These are phyloP conservation scores for Eublepharis macularius DNA, from an alignment of 2,113 vertebrate genomes.

Conservation along the genomic window DNA sequence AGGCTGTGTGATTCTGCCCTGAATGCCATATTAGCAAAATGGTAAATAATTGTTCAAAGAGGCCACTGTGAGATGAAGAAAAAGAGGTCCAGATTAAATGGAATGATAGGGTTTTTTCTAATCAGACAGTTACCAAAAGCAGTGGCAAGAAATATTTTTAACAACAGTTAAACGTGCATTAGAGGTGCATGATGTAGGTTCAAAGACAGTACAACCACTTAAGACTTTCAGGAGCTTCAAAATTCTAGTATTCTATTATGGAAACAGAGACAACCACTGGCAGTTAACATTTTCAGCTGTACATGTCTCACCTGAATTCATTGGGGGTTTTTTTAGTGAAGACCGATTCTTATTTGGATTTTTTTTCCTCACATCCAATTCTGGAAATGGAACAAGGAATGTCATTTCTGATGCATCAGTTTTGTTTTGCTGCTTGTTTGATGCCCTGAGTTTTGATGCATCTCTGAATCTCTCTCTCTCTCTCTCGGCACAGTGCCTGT, in stretches of 20 bases:
- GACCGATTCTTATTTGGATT: conserved; percentile 3
- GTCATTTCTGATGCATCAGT: conserved; percentile 37
- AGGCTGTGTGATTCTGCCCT: background rate
- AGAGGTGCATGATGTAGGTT: background rate
- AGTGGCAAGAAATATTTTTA: background rate
- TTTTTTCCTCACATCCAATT: conserved; percentile 6
- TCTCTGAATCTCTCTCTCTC: conserved; percentile 19
- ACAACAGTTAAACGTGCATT: background rate
- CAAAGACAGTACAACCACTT: background rate
- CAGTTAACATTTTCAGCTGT: conserved; percentile 6
- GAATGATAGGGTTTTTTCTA: background rate
- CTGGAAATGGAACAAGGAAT: conserved; percentile 17
- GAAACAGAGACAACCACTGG: background rate
- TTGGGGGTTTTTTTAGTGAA: conserved; percentile 1
- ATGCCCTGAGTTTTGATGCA: conserved; percentile 1
- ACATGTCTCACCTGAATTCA: background rate
- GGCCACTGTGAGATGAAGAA: background rate
- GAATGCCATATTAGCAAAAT: background rate
- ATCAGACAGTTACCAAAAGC: background rate
- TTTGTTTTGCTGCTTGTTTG: conserved; percentile 20
- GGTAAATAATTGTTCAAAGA: background rate
- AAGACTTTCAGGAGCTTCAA: background rate
- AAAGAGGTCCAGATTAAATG: background rate
- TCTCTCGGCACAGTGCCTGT: conserved; percentile 88
- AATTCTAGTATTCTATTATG: background rate